Evolutionary conservation across 2,888 invertebrate genomes (phyloP).

Genomic region (Leptopilina drosophilae): DNA sequence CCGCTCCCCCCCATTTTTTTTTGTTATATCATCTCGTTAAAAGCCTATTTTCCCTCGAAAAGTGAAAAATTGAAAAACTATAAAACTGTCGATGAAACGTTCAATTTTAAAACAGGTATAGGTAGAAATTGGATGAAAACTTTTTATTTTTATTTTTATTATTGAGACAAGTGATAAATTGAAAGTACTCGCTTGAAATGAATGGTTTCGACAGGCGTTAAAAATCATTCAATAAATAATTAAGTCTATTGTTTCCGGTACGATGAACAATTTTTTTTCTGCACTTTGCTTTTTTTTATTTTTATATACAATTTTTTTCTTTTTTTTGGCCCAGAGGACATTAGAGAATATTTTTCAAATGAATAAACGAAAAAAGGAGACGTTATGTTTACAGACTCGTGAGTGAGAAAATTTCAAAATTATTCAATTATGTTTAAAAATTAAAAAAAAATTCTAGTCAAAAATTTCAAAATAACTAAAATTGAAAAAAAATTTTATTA

Average conservation of each 20-base stretch:
- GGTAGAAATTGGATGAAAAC: conserved; percentile 4
- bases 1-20: neutral
- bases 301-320: too few relatives aligned
- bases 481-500: too few relatives aligned
- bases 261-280: conserved; percentile 1
- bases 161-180: conserved; percentile 39
- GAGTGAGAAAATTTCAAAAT: too few relatives aligned
- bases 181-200: conserved; percentile 24
- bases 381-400: too few relatives aligned
- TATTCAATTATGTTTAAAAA: too few relatives aligned
- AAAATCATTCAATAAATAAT: conserved; percentile 34
- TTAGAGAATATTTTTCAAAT: too few relatives aligned
- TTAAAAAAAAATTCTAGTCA: too few relatives aligned
- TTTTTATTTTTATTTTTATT: neutral
- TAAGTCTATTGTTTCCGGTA: conserved; percentile 40
- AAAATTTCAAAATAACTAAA: too few relatives aligned
- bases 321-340: too few relatives aligned
- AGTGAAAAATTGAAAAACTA: conserved; percentile 19
- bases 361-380: too few relatives aligned
- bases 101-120: conserved; percentile 22
- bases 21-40: neutral
- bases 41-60: neutral
- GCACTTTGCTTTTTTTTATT: too few relatives aligned
- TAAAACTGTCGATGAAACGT: conserved; percentile 33
- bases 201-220: conserved; percentile 34